phyloP scores from a whole-genome alignment of 1,140 invertebrate genomes.

The Pinna nobilis region DNA sequence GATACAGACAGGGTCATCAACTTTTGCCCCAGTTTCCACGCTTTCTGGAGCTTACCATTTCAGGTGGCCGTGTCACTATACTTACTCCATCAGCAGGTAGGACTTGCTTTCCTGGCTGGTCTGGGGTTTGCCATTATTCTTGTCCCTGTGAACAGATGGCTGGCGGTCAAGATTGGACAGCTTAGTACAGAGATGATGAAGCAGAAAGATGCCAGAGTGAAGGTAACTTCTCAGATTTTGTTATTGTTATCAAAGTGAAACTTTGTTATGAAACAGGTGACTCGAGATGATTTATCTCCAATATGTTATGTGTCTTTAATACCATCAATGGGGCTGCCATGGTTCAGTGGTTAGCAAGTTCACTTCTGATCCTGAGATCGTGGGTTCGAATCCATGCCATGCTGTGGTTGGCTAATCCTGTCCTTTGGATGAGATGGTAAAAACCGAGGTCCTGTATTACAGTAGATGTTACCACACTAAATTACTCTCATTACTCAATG shows the following conservation, averaged over 20 bases:
- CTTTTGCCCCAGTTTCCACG: constrained; percentile 96
- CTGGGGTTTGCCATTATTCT: constrained; percentile 89
- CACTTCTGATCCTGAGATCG: no score
- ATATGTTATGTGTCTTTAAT: no score
- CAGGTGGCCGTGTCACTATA: constrained; percentile 78
- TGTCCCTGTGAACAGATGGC: constrained; percentile 94
- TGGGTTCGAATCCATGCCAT: no score
- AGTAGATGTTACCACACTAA: no score
- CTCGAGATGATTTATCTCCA: not conserved
- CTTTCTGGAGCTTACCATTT: constrained; percentile 96
- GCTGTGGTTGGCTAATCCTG: no score
- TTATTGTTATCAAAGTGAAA: no score
- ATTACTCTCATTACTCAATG: no score
- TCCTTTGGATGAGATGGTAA: no score
- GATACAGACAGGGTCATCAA: constrained; percentile 97
- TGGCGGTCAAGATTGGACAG: constrained; percentile 90
- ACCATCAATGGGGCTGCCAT: no score
- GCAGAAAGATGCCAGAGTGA: constrained; percentile 93
- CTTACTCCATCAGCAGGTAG: constrained; percentile 84
- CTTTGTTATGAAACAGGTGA: not conserved
- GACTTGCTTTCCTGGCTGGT: constrained; percentile 92
- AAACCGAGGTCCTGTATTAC: no score
- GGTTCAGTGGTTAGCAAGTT: no score
- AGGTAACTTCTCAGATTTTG: constrained; percentile 76
- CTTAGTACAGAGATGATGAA: constrained; percentile 93